Evolutionary conservation across 2,888 invertebrate species (phyloP), one percentile per base, ranked within the genome.

Genomic region (Microchrysa polita): DNA sequence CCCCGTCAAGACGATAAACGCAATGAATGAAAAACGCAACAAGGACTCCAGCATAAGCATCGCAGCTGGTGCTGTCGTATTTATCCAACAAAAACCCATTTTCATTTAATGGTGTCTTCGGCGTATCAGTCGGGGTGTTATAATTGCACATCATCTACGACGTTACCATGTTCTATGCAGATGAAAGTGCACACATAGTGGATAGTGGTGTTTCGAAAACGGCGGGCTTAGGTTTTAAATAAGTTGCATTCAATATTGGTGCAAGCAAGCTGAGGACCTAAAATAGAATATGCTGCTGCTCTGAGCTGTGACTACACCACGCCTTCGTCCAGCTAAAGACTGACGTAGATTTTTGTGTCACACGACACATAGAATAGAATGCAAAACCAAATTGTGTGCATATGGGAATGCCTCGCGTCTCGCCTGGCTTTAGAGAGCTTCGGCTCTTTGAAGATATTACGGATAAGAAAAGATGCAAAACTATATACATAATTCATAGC

Each of bases 401-500:
- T 34, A 60, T 16, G n/a, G n/a, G 59, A 27, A 60, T 44, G 27
- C 27, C 7, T 34, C 72, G 59, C 59, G 59, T 67, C n/a, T n/a
- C 67, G 34, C 18, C 27, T 34, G 27, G 7, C 4, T 67, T 67
- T 34, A 55, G 55, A n/a, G n/a, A n/a, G n/a, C n/a, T 16, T 60
- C 44, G 60, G 53, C 61, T 72, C n/a, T 72, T 72, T 34, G 27
- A 61, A 72, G 72, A 72, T 61, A 72, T 61, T 63, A 72, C 61
- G 72, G 72, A 72, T 72, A 72, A 63, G 72, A 72, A 72, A 72
- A 72, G 72, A 72, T 72, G 72, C 61, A 72, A 72, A 72, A 72
- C 61, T 61, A 72, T 61, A 77, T 78, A 78, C 77, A 78, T 77
- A 78, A 78, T 79, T 79, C 78, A 79, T 77, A 77, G 77, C 76